phyloP scores from a whole-genome alignment of 2,113 vertebrate genomes.

The Seriola aureovittata region DNA sequence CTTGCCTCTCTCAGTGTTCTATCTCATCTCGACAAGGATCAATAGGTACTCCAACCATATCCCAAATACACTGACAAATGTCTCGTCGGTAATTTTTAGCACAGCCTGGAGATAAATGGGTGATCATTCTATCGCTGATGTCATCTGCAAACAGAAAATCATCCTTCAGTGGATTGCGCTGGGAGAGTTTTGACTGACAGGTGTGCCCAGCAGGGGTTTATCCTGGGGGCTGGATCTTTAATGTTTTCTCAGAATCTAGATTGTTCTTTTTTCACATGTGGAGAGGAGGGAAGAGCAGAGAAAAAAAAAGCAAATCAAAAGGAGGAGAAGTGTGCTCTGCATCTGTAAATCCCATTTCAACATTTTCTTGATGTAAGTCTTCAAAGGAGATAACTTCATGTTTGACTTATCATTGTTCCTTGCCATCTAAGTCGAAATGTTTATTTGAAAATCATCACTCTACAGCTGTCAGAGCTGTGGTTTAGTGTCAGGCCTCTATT shows the following conservation, averaged over 20 bases:
- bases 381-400: conserved; percentile 33
- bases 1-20: background rate
- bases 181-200: conserved; percentile 69
- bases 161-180: conserved; percentile 46
- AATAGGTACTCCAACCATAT: conserved; percentile 56
- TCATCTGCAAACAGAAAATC: conserved; percentile 66
- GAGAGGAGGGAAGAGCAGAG: conserved; percentile 48
- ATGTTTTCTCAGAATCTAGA: conserved; percentile 67
- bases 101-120: conserved; percentile 73
- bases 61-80: conserved; percentile 62
- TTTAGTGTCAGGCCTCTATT: conserved; percentile 23
- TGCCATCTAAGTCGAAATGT: conserved; percentile 33
- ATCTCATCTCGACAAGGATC: conserved; percentile 63
- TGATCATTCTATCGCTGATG: conserved; percentile 64
- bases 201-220: conserved; percentile 66
- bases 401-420: conserved; percentile 37
- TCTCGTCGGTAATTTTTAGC: conserved; percentile 69
- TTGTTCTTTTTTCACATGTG: conserved; percentile 56
- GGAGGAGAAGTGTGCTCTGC: conserved; percentile 39
- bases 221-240: conserved; percentile 69
- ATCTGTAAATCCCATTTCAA: conserved; percentile 58
- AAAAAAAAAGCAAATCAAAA: conserved; percentile 14
- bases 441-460: conserved; percentile 39
- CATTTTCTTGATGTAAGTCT: conserved; percentile 53
- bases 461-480: conserved; percentile 40